Base-by-base conservation (phyloP, 2,797 vertebrate species). In the Eurystomus glaucurus region DNA sequence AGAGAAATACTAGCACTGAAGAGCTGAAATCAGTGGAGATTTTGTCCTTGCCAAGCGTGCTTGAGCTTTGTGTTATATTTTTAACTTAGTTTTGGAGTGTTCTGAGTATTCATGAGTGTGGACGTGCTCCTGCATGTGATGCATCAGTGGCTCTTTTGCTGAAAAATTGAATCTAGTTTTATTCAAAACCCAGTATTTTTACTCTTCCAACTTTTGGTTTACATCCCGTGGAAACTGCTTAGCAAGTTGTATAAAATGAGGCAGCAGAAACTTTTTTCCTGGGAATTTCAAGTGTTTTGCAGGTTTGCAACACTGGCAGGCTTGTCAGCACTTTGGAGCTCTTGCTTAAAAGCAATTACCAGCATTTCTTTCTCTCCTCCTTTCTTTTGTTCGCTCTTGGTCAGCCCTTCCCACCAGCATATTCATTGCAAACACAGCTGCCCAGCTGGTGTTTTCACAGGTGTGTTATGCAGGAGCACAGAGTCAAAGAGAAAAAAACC, bases 401-500 rank as follows among this genome's bases (percentile, higher is more conserved):
- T 62, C 83, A 69, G 86, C 74, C 74, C 66, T 92, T 74, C 48
- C 39, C 86, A 66, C 33, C 58, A 43, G 51, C 1, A 0, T 6
- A 13, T n/a, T 66, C 37, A 37, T 33, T 26, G 26, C 62, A 41
- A 35, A 41, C 25, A 11, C 61, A 69, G 88, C 72, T 55, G 87
- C 86, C 77, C 92, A 65, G 88, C 92, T 83, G 93, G 37, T 97
- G 96, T 94, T 97, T 96, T 90, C 89, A 75, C 94, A 95, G 97
- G 94, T 95, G 97, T 33, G 33, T 6, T 28, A 52, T 1, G 14
- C 26, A 1, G 61, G n/a, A 48, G 65, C 1, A 33, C 45, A 41
- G 69, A 66, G 31, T 21, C 1, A 2, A 16, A 14, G 65, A 62
- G 39, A 9, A 65, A 65, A 66, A 50, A 50, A 21, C 0, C 69